Conservation (phyloP, 2,888 invertebrate species). For the Lycaena phlaeas region DNA sequence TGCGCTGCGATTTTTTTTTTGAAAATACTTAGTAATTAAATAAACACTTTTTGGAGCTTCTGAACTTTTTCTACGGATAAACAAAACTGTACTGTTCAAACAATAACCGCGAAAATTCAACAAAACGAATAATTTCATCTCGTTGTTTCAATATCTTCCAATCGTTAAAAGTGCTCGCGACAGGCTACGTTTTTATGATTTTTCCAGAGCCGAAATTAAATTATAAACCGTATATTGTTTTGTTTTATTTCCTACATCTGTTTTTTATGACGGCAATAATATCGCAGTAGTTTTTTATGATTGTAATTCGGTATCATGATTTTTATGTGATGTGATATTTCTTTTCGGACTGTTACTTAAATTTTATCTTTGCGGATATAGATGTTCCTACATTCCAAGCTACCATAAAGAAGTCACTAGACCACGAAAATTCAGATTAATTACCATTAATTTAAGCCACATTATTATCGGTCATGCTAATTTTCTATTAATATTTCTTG, state of each 20-base stretch:
- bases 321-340: too few species aligned
- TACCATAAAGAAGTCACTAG: too few species aligned
- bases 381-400: too few species aligned
- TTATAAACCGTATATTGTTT: neutral
- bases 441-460: too few species aligned
- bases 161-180: neutral
- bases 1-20: too few species aligned
- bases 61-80: neutral
- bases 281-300: neutral
- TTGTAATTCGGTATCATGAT: neutral
- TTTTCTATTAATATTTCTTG: too few species aligned
- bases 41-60: neutral
- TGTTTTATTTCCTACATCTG: conserved; percentile 5
- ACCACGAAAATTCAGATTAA: too few species aligned
- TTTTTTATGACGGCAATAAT: conserved; percentile 1
- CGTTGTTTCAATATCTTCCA: neutral
- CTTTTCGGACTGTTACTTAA: too few species aligned
- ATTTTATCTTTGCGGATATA: too few species aligned
- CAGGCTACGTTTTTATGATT: conserved; percentile 1
- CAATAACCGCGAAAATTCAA: neutral
- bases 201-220: conserved; percentile 5
- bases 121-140: neutral
- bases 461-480: too few species aligned
- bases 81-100: neutral
- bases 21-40: too few species aligned